Percentiles rank a stretch among this genome's conserved stretches.
Evolutionary conservation across 2,888 invertebrate genomes (phyloP).

Genomic region (Diarsia mendica): DNA sequence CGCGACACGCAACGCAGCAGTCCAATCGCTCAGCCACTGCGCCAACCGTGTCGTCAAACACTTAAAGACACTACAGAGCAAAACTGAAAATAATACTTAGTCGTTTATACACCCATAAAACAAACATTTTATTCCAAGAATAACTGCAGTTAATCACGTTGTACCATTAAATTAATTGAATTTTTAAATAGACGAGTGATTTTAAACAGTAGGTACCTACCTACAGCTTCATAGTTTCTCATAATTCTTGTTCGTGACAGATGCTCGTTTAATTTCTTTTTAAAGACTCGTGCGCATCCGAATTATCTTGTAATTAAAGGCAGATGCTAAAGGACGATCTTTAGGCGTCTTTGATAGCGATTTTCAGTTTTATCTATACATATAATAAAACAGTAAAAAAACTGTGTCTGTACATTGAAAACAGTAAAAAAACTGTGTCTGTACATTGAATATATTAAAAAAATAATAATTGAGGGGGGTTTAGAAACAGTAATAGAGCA

Average conservation of each 20-base stretch:
- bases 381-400: too few relatives aligned
- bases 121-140: neutral
- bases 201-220: constrained; percentile 52
- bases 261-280: constrained; percentile 53
- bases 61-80: neutral
- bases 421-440: too few relatives aligned
- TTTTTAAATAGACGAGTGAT: constrained; percentile 71
- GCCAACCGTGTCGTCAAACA: too few relatives aligned
- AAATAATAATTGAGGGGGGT: too few relatives aligned
- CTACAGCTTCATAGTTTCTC: constrained; percentile 15
- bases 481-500: too few relatives aligned
- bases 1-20: too few relatives aligned
- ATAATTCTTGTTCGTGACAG: constrained; percentile 64
- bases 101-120: neutral
- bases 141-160: constrained; percentile 49
- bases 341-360: constrained; percentile 10
- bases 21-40: too few relatives aligned
- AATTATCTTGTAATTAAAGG: constrained; percentile 55
- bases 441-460: too few relatives aligned
- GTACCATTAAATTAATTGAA: constrained; percentile 69
- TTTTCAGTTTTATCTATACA: constrained; percentile 9
- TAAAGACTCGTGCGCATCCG: constrained; percentile 34
- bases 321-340: constrained; percentile 54
- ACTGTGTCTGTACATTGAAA: too few relatives aligned
- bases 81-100: neutral